Evolutionary conservation across 2,888 invertebrate species (phyloP).

Genomic region (Chrysina gloriosa): DNA sequence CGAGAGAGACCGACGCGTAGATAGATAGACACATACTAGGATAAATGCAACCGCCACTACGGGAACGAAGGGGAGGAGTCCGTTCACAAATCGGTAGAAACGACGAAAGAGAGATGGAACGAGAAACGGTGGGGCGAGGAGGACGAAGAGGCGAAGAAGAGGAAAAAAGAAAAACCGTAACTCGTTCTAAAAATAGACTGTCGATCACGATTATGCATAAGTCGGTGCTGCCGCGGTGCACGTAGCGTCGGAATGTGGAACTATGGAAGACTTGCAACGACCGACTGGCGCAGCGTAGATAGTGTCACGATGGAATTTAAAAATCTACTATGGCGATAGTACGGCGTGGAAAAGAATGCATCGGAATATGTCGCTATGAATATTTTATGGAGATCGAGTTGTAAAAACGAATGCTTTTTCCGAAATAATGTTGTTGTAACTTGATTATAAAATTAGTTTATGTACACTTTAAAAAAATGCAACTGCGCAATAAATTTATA

Average conservation of each 20-base stretch:
- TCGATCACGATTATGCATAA: constrained; percentile 44
- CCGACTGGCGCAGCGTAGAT: background rate
- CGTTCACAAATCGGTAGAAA: background rate
- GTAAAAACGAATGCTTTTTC: too few relatives aligned
- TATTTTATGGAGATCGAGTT: background rate
- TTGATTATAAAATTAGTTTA: too few relatives aligned
- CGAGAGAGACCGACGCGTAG: background rate
- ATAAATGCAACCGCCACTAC: background rate
- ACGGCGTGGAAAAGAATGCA: background rate
- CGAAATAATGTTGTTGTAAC: too few relatives aligned
- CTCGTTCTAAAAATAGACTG: constrained; percentile 59
- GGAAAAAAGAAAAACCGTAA: constrained; percentile 54
- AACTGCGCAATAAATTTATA: too few relatives aligned
- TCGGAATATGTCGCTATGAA: background rate
- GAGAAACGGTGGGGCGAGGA: constrained; percentile 7
- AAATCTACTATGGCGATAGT: background rate
- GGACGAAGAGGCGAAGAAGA: constrained; percentile 50
- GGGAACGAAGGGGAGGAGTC: too few relatives aligned
- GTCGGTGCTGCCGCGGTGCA: constrained; percentile 46
- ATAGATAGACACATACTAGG: background rate
- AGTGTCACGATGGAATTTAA: background rate
- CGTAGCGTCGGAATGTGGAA: constrained; percentile 46
- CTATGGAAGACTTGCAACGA: constrained; percentile 11
- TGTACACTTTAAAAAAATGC: too few relatives aligned
- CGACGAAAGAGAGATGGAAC: background rate